Conservation (phyloP, 2,113 vertebrate species). For the Microcebus murinus region DNA sequence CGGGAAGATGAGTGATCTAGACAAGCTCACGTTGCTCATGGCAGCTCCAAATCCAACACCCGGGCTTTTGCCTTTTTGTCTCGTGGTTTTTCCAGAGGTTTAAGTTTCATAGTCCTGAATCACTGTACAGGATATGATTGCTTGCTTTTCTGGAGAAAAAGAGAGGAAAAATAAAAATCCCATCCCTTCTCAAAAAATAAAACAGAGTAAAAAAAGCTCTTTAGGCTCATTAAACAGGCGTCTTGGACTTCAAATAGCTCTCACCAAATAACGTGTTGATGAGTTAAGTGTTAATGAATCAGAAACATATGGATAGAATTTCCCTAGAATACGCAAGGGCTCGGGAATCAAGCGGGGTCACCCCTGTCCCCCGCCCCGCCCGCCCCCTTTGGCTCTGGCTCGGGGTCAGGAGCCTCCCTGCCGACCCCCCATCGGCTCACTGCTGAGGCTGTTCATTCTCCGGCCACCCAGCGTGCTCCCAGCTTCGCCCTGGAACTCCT, state of each 20-base stretch:
- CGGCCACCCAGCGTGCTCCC: slow-evolving; percentile 63
- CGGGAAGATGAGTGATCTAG: background rate
- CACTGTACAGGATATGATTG: slow-evolving; percentile 49
- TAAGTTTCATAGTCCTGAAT: slow-evolving; percentile 32
- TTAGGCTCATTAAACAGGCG: slow-evolving; percentile 63
- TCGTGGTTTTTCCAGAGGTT: slow-evolving; percentile 44
- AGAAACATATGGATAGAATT: slow-evolving; percentile 79
- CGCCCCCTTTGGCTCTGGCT: background rate
- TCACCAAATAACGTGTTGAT: slow-evolving; percentile 73
- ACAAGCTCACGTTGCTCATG: background rate
- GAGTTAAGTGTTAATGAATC: slow-evolving; percentile 81
- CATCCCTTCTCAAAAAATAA: slow-evolving; percentile 39
- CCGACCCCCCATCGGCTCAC: background rate
- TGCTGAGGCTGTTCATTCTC: background rate
- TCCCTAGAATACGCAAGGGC: slow-evolving; percentile 63
- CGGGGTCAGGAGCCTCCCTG: slow-evolving; percentile 1
- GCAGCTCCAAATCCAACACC: background rate
- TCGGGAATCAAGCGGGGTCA: slow-evolving; percentile 56
- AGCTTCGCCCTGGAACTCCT: slow-evolving; percentile 49
- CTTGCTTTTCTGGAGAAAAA: slow-evolving; percentile 57
- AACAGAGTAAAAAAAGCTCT: background rate
- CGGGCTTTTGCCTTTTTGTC: background rate
- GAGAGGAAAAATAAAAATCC: background rate
- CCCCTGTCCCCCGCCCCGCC: background rate
- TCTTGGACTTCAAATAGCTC: slow-evolving; percentile 63